These are phyloP conservation scores for Petrocephalus schoutedeni DNA, from an alignment of 2,797 vertebrate species.

Conservation along the genomic window DNA sequence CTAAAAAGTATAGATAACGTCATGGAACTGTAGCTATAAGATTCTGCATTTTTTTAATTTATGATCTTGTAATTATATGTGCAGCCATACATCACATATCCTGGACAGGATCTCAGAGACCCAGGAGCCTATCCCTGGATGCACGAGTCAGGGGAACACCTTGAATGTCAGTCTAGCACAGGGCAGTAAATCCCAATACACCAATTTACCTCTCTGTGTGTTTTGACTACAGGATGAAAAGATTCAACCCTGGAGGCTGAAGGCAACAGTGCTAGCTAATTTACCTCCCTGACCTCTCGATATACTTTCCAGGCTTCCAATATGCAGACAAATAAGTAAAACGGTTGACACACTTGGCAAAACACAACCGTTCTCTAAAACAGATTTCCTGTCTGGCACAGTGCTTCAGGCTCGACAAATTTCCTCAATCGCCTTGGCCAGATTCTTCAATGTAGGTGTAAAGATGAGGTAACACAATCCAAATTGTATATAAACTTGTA, in stretches of 20 bases:
- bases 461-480: not conserved
- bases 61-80: not conserved
- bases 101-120: not conserved
- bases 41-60: not conserved
- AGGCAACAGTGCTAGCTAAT: not conserved
- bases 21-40: not conserved
- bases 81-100: not conserved
- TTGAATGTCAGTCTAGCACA: not conserved
- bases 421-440: not conserved
- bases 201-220: not conserved
- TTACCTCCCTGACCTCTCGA: not conserved
- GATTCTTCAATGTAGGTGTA: not conserved
- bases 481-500: not conserved
- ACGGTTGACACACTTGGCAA: conserved; percentile 11
- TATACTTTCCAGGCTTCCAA: not conserved
- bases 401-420: not conserved
- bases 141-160: not conserved
- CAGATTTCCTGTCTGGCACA: not conserved
- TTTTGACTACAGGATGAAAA: not conserved
- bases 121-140: not conserved
- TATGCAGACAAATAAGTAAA: conserved; percentile 2
- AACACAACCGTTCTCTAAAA: not conserved
- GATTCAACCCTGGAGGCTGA: not conserved
- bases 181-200: not conserved
- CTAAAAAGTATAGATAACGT: not conserved